These are phyloP conservation scores for Netelia melanura DNA, from an alignment of 2,888 invertebrate species.

Conservation along the genomic window DNA sequence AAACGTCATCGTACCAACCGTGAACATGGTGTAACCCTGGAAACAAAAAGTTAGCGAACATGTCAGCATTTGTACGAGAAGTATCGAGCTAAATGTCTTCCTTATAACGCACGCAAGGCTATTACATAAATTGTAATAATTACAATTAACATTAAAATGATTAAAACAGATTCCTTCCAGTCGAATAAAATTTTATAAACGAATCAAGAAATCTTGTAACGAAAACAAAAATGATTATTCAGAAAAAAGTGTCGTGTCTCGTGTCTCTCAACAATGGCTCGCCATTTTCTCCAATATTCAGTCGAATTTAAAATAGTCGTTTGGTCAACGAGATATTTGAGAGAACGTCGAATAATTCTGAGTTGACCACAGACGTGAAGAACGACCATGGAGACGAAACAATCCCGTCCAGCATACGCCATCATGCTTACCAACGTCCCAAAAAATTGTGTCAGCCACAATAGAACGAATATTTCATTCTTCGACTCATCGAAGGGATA, in stretches of 20 bases:
- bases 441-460: slow-evolving; percentile 56
- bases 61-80: slow-evolving; percentile 64
- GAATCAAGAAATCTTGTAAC: too few relatives aligned
- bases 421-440: slow-evolving; percentile 26
- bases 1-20: slow-evolving; percentile 29
- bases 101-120: slow-evolving; percentile 58
- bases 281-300: slow-evolving; percentile 48
- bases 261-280: slow-evolving; percentile 53
- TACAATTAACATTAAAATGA: not conserved
- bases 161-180: not conserved
- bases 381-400: slow-evolving; percentile 60
- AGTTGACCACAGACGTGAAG: slow-evolving; percentile 67
- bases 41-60: slow-evolving; percentile 66
- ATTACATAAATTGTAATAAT: not conserved
- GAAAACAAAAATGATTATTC: too few relatives aligned
- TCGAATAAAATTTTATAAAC: too few relatives aligned
- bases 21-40: slow-evolving; percentile 61
- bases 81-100: slow-evolving; percentile 61
- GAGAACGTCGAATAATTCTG: slow-evolving; percentile 45
- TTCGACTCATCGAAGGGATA: slow-evolving; percentile 60
- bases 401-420: slow-evolving; percentile 54
- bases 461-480: slow-evolving; percentile 31
- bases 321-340: slow-evolving; percentile 51
- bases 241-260: too few relatives aligned
- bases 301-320: slow-evolving; percentile 10